These are phyloP conservation scores for Argyresthia goedartella DNA, from an alignment of 2,888 invertebrate species.

Conservation along the genomic window DNA sequence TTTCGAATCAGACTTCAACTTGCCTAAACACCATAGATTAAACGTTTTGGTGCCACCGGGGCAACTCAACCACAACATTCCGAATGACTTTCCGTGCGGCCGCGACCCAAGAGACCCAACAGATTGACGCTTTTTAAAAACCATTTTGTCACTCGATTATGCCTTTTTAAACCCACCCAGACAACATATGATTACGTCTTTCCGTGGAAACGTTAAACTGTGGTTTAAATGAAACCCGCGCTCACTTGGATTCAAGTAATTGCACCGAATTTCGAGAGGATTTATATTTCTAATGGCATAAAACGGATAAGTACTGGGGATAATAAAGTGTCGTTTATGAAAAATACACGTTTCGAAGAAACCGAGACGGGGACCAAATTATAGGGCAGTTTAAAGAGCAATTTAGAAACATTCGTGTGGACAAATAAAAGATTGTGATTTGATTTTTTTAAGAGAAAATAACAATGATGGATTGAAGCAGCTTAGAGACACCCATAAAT, in stretches of 20 bases:
- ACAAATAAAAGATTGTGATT: slow-evolving; percentile 1
- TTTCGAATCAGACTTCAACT: too few species aligned
- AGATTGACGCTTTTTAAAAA: slow-evolving; percentile 47
- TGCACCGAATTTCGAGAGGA: slow-evolving; percentile 29
- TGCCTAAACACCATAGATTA: too few species aligned
- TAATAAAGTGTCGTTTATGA: slow-evolving; percentile 69
- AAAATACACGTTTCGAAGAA: slow-evolving; percentile 49
- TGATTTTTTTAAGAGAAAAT: not conserved
- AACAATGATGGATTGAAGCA: not conserved
- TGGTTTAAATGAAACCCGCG: slow-evolving; percentile 42
- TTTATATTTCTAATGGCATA: slow-evolving; percentile 54
- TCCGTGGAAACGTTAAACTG: slow-evolving; percentile 55
- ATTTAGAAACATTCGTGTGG: slow-evolving; percentile 13
- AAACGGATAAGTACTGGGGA: slow-evolving; percentile 50
- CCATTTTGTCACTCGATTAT: slow-evolving; percentile 65
- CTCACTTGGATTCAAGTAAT: slow-evolving; percentile 39
- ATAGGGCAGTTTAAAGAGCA: slow-evolving; percentile 32
- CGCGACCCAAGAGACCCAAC: slow-evolving; percentile 11
- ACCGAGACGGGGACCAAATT: slow-evolving; percentile 29
- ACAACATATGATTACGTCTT: slow-evolving; percentile 45
- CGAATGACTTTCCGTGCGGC: not conserved
- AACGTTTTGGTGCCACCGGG: not conserved
- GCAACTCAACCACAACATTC: not conserved
- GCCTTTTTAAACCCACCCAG: slow-evolving; percentile 43
- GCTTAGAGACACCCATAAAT: too few species aligned